phyloP scores from a whole-genome alignment of 2,888 invertebrate genomes.

The Hirtodrosophila confusa region DNA sequence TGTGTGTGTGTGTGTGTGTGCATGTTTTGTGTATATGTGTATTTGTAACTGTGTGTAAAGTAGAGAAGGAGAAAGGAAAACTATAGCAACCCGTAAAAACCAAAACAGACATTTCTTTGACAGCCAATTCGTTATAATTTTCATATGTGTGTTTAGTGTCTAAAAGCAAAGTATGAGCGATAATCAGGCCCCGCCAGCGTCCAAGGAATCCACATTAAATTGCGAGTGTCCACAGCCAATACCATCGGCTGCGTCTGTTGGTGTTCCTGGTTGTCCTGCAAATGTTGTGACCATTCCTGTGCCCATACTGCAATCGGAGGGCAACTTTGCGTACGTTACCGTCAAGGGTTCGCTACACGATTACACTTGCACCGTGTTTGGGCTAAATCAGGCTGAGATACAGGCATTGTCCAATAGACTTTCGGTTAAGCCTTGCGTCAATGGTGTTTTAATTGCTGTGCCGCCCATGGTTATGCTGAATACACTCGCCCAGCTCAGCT shows the following conservation, averaged over 20 bases:
- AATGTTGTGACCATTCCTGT: slow-evolving; percentile 84
- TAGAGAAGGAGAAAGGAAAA: slow-evolving; percentile 31
- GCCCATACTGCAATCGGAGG: slow-evolving; percentile 85
- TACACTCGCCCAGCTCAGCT: slow-evolving; percentile 90
- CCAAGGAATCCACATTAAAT: slow-evolving; percentile 58
- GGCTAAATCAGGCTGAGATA: slow-evolving; percentile 89
- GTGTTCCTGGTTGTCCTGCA: slow-evolving; percentile 44
- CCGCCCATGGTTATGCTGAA: slow-evolving; percentile 90
- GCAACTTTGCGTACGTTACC: slow-evolving; percentile 89
- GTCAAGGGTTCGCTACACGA: slow-evolving; percentile 92
- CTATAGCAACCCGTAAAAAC: slow-evolving; percentile 66
- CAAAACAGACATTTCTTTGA: slow-evolving; percentile 27
- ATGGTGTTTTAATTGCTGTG: slow-evolving; percentile 89
- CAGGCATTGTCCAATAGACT: slow-evolving; percentile 89
- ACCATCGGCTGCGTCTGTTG: slow-evolving; percentile 53
- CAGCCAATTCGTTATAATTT: background rate
- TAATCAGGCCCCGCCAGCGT: slow-evolving; percentile 39
- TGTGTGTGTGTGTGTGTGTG: slow-evolving; percentile 31
- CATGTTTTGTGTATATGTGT: slow-evolving; percentile 30
- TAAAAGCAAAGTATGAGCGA: slow-evolving; percentile 59
- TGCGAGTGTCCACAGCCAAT: slow-evolving; percentile 40
- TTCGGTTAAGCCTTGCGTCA: slow-evolving; percentile 87
- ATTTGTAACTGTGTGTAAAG: slow-evolving; percentile 25
- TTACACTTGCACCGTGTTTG: slow-evolving; percentile 90
- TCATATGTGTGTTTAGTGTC: slow-evolving; percentile 1